phyloP scores from a whole-genome alignment of 2,797 vertebrate genomes.

The Emydoidea blandingii region DNA sequence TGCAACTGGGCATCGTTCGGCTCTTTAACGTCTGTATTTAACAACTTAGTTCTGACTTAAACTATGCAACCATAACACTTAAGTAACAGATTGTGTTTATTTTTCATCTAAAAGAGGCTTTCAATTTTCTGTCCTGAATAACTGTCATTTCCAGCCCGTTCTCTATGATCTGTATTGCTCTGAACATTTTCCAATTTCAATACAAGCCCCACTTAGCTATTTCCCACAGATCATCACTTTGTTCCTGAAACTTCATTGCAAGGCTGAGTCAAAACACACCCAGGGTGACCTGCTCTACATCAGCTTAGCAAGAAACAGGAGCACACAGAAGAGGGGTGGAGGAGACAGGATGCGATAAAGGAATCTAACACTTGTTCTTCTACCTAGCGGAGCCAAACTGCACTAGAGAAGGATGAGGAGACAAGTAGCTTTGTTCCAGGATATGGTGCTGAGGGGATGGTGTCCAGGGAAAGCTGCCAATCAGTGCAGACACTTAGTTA shows the following conservation, averaged over 20 bases:
- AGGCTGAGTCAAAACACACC: neutral
- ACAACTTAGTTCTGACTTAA: neutral
- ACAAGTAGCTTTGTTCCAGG: neutral
- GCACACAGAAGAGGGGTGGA: neutral
- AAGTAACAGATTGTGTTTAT: neutral
- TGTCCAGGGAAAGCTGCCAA: neutral
- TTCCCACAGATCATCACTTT: neutral
- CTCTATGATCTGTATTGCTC: neutral
- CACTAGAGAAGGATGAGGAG: neutral
- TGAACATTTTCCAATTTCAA: neutral
- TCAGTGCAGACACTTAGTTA: rapidly evolving
- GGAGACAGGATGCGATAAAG: neutral
- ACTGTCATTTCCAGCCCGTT: neutral
- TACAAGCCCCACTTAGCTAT: neutral
- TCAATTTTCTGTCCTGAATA: neutral
- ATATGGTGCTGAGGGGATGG: neutral
- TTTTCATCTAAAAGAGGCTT: neutral
- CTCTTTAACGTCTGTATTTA: neutral
- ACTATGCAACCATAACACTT: neutral
- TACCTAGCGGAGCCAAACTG: neutral
- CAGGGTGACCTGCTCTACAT: neutral
- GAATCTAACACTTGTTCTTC: neutral
- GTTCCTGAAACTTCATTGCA: neutral
- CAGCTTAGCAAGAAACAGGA: neutral
- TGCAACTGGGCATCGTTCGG: neutral